phyloP scores from a whole-genome alignment of 1,140 invertebrate species.

The Eumaeus atala region DNA sequence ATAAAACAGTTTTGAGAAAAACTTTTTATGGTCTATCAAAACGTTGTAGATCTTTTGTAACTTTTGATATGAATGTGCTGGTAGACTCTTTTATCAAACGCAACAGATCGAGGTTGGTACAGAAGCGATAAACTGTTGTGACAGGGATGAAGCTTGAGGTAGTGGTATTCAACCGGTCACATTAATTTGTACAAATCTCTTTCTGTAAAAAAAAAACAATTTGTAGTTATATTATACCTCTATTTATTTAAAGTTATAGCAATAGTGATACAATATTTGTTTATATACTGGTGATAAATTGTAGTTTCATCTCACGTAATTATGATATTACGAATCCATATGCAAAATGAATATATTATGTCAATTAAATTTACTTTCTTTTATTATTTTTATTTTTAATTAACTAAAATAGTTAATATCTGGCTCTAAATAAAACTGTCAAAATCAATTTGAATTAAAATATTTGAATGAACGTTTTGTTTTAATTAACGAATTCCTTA shows the following conservation, averaged over 20 bases:
- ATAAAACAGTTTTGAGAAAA: constrained; percentile 60
- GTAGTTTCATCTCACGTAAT: constrained; percentile 38
- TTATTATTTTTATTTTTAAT: constrained; percentile 53
- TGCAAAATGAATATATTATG: constrained; percentile 29
- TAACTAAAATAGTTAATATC: constrained; percentile 44
- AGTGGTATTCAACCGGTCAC: constrained; percentile 36
- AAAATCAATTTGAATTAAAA: constrained; percentile 67
- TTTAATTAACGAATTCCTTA: too few relatives aligned
- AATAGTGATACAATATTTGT: constrained; percentile 56
- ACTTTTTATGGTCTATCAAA: constrained; percentile 54
- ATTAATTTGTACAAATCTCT: constrained; percentile 67
- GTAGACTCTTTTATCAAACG: constrained; percentile 51
- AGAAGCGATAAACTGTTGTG: constrained; percentile 54
- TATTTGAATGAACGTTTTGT: constrained; percentile 40
- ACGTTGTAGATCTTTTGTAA: constrained; percentile 66
- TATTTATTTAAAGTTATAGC: constrained; percentile 71
- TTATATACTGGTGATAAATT: constrained; percentile 42
- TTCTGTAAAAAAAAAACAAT: constrained; percentile 48
- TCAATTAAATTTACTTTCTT: constrained; percentile 47
- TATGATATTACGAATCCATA: constrained; percentile 34
- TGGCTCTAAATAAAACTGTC: constrained; percentile 60
- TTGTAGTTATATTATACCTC: constrained; percentile 66
- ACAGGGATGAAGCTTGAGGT: constrained; percentile 30
- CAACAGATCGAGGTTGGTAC: constrained; percentile 60
- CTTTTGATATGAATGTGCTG: constrained; percentile 72